These are phyloP conservation scores for Fabriciana adippe DNA, from an alignment of 2,888 invertebrate genomes.

Conservation along the genomic window DNA sequence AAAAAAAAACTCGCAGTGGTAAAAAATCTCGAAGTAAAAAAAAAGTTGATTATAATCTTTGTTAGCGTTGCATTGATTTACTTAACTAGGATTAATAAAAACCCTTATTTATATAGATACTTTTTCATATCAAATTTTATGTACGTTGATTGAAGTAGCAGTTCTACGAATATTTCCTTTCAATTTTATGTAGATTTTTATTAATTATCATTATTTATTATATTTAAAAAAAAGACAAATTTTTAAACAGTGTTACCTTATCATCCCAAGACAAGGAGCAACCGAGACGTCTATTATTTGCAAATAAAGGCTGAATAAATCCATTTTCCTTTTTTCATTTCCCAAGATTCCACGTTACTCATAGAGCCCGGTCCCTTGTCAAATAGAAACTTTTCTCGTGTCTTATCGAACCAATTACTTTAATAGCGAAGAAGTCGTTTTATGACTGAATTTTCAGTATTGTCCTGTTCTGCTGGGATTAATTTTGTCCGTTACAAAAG, in stretches of 20 bases:
- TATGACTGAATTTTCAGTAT: conserved; percentile 49
- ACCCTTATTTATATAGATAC: too few relatives aligned
- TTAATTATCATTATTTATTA: too few relatives aligned
- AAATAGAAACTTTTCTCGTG: conserved; percentile 75
- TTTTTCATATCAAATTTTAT: too few relatives aligned
- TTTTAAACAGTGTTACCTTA: conserved; percentile 4
- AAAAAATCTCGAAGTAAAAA: too few relatives aligned
- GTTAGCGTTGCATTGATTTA: too few relatives aligned
- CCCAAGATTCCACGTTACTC: conserved; percentile 64
- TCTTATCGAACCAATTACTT: conserved; percentile 78
- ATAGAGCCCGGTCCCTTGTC: conserved; percentile 72
- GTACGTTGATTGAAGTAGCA: too few relatives aligned
- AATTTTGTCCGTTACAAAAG: conserved; percentile 13
- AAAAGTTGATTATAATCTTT: too few relatives aligned
- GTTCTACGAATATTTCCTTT: too few relatives aligned
- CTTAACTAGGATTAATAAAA: too few relatives aligned
- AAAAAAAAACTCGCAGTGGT: too few relatives aligned
- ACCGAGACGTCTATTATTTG: conserved; percentile 51
- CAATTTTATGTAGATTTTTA: too few relatives aligned
- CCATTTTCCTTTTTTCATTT: conserved; percentile 66
- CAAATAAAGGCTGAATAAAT: conserved; percentile 61
- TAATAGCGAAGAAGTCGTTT: conserved; percentile 58
- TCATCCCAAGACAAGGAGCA: conserved; percentile 37
- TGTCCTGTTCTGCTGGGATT: conserved; percentile 22
- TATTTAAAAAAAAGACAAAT: conserved; percentile 3